phyloP scores from a whole-genome alignment of 2,113 vertebrate genomes.

The Hippopotamus amphibius region DNA sequence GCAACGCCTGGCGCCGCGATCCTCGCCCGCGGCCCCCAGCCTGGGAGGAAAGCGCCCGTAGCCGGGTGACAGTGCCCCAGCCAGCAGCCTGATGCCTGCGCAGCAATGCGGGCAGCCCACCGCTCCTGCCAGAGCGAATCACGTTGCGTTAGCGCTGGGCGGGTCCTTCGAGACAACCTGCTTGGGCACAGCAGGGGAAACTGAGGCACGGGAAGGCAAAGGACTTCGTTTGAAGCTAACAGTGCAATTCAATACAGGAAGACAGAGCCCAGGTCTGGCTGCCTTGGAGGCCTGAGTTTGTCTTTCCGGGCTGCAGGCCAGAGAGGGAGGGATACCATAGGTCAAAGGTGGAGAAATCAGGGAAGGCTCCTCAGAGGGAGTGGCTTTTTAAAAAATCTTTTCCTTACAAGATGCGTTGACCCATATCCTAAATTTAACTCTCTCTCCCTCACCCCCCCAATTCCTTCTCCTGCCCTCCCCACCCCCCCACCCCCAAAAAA shows the following conservation, averaged over 20 bases:
- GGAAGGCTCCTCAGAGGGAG: constrained; percentile 41
- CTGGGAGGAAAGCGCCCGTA: background rate
- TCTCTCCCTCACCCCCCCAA: background rate
- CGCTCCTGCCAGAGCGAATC: constrained; percentile 65
- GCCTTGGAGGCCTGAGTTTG: background rate
- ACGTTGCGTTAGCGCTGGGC: constrained; percentile 77
- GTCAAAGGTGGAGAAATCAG: constrained; percentile 39
- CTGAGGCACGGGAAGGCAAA: constrained; percentile 58
- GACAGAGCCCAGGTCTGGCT: background rate
- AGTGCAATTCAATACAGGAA: background rate
- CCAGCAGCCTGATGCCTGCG: constrained; percentile 64
- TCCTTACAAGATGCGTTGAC: background rate
- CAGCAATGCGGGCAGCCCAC: constrained; percentile 79
- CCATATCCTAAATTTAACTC: background rate
- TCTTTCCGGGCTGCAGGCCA: background rate
- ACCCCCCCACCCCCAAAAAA: no score
- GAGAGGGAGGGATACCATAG: background rate
- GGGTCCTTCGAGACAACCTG: constrained; percentile 71
- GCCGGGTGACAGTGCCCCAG: background rate
- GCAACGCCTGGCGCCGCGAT: background rate
- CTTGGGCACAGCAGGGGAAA: constrained; percentile 70
- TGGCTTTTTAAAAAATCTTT: background rate
- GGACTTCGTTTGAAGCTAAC: background rate
- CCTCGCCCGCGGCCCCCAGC: background rate
- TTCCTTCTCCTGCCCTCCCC: background rate